Percentiles rank a stretch among this genome's conserved stretches.
Conservation (phyloP, 1,140 invertebrate genomes). For the Drosophila pseudoobscura region DNA sequence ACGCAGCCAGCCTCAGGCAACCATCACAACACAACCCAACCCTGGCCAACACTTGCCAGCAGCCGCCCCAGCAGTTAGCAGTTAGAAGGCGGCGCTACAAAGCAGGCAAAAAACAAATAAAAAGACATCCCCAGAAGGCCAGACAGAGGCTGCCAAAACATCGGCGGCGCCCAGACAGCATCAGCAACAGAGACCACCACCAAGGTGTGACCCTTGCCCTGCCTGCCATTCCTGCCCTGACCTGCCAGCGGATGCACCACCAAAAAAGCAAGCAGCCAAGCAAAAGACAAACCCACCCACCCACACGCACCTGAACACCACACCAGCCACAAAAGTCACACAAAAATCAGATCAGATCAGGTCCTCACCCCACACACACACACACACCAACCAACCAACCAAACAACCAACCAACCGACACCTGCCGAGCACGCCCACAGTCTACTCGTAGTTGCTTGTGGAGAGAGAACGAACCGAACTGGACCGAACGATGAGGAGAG, state of each 20-base stretch:
- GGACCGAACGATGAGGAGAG: conserved; percentile 35
- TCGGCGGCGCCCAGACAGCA: conserved; percentile 34
- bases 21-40: not conserved
- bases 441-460: too few species aligned
- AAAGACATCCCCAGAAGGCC: conserved; percentile 23
- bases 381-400: conserved; percentile 3
- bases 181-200: conserved; percentile 41
- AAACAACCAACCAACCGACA: conserved; percentile 39
- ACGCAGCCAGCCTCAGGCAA: conserved; percentile 12
- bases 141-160: conserved; percentile 53
- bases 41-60: not conserved
- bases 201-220: conserved; percentile 1
- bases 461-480: conserved; percentile 21
- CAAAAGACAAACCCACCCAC: conserved; percentile 4
- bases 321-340: too few species aligned
- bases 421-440: conserved; percentile 8
- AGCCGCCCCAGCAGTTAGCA: conserved; percentile 17
- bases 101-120: conserved; percentile 29
- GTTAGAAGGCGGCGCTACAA: conserved; percentile 59
- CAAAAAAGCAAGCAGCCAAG: conserved; percentile 27
- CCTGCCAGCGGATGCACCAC: conserved; percentile 34
- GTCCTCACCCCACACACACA: conserved; percentile 14
- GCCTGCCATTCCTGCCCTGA: too few species aligned
- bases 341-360: too few species aligned
- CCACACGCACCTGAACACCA: too few species aligned